These are phyloP conservation scores for Mythimna impura DNA, from an alignment of 2,888 invertebrate species.

Conservation along the genomic window DNA sequence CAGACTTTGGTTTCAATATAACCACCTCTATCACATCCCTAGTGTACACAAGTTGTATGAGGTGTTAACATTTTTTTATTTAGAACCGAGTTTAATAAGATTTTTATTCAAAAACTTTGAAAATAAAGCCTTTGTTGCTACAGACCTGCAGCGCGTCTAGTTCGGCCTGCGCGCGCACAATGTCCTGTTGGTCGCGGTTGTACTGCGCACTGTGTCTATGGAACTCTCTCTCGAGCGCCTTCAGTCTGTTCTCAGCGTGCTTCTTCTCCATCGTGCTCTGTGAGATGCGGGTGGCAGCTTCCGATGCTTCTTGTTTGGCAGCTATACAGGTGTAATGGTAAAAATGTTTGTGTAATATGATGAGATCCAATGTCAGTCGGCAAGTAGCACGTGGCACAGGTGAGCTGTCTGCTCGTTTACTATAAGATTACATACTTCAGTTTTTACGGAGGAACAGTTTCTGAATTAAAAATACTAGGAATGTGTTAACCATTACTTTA, in stretches of 20 bases:
- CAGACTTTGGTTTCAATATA: too few relatives aligned
- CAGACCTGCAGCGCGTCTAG: conserved; percentile 86
- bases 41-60: too few relatives aligned
- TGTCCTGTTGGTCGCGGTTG: conserved; percentile 91
- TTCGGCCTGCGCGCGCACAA: conserved; percentile 81
- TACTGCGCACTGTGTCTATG: conserved; percentile 92
- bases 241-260: conserved; percentile 91
- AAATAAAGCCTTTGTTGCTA: neutral
- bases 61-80: too few relatives aligned
- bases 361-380: too few relatives aligned
- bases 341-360: too few relatives aligned
- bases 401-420: neutral
- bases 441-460: neutral
- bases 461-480: neutral
- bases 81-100: too few relatives aligned
- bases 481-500: too few relatives aligned
- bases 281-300: conserved; percentile 94
- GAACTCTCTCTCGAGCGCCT: conserved; percentile 92
- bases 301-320: conserved; percentile 93
- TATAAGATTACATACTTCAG: neutral
- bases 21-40: too few relatives aligned
- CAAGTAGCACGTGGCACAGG: too few relatives aligned
- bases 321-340: conserved; percentile 80
- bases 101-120: too few relatives aligned
- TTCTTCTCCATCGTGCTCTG: conserved; percentile 94